Evolutionary conservation across 2,113 vertebrate species (phyloP).

Genomic region (Boulengeromyrus knoepffleri): DNA sequence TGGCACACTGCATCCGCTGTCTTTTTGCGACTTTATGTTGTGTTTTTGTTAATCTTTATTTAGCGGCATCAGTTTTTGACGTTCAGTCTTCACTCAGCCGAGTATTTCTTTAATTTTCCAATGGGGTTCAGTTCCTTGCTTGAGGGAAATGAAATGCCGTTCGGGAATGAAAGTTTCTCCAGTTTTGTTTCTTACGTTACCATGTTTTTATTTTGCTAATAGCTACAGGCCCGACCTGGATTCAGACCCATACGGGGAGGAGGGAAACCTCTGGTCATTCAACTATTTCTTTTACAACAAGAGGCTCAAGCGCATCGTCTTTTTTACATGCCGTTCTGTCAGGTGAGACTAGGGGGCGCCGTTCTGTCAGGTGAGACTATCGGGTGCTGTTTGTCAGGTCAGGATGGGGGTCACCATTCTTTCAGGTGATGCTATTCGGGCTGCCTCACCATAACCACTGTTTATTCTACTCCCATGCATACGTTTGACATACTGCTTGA

Average conservation of each 20-base stretch:
- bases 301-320: conserved; percentile 29
- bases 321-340: conserved; percentile 43
- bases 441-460: not conserved
- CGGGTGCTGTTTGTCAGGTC: not conserved
- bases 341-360: conserved; percentile 23
- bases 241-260: conserved; percentile 28
- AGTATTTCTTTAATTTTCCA: not conserved
- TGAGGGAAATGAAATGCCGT: not conserved
- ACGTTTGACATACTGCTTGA: not conserved
- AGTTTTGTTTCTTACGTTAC: not conserved
- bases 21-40: not conserved
- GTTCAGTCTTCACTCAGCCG: not conserved
- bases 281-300: conserved; percentile 36
- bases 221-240: conserved; percentile 32
- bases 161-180: not conserved
- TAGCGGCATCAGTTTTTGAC: not conserved
- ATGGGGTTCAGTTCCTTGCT: not conserved
- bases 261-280: conserved; percentile 32
- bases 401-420: not conserved
- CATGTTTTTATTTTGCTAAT: not conserved
- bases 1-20: not conserved
- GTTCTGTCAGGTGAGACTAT: not conserved
- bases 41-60: not conserved
- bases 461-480: not conserved
- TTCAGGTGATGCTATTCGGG: not conserved